phyloP scores from a whole-genome alignment of 1,140 invertebrate genomes.

The Euborellia annulipes region DNA sequence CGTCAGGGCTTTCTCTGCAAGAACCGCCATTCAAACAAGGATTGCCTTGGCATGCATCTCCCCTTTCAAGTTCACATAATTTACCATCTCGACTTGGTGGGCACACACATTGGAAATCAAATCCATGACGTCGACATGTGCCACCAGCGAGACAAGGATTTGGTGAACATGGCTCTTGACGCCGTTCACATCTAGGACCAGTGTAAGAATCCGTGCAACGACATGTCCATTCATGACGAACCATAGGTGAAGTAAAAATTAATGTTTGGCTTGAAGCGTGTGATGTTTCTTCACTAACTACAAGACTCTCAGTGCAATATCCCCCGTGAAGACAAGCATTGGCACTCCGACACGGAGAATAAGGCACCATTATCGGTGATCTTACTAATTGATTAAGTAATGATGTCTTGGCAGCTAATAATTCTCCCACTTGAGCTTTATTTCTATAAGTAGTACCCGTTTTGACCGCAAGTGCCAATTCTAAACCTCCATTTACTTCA shows the following conservation, averaged over 20 bases:
- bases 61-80: conserved; percentile 66
- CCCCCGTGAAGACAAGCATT: conserved; percentile 57
- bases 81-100: conserved; percentile 58
- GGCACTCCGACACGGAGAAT: conserved; percentile 50
- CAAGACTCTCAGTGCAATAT: conserved; percentile 53
- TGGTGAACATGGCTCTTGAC: conserved; percentile 79
- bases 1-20: conserved; percentile 70
- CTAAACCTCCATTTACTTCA: conserved; percentile 41
- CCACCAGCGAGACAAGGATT: conserved; percentile 72
- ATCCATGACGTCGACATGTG: conserved; percentile 63
- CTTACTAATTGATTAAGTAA: conserved; percentile 43
- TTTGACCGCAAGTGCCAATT: conserved; percentile 51
- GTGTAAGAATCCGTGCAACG: conserved; percentile 63
- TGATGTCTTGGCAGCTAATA: conserved; percentile 42
- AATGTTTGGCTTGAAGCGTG: conserved; percentile 53
- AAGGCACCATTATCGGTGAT: conserved; percentile 41
- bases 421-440: conserved; percentile 42
- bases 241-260: conserved; percentile 61
- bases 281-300: conserved; percentile 46
- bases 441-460: conserved; percentile 34
- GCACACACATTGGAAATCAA: conserved; percentile 70
- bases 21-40: conserved; percentile 81
- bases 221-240: conserved; percentile 62
- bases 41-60: conserved; percentile 64
- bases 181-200: conserved; percentile 58